These are phyloP conservation scores for Suncus etruscus DNA, from an alignment of 2,113 vertebrate species.

Conservation along the genomic window DNA sequence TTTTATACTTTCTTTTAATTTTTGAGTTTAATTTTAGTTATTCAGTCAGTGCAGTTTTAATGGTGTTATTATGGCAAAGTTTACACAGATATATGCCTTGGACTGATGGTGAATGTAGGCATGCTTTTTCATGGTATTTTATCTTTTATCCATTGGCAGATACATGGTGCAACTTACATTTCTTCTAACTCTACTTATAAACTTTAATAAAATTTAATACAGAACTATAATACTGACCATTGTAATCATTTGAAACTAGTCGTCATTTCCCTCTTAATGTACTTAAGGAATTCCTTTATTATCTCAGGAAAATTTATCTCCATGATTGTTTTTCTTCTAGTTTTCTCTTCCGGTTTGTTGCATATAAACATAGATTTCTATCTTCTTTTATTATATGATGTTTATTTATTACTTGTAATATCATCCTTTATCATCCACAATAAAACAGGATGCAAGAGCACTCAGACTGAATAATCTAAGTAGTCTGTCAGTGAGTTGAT, in stretches of 20 bases:
- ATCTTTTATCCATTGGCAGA: not conserved
- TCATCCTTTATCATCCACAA: not conserved
- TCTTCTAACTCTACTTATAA: not conserved
- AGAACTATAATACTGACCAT: not conserved
- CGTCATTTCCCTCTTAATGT: not conserved
- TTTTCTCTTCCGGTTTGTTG: not conserved
- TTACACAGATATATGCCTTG: not conserved
- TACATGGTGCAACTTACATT: not conserved
- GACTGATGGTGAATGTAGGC: not conserved
- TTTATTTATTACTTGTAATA: constrained; percentile 29
- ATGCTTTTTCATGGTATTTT: not conserved
- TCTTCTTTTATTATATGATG: not conserved
- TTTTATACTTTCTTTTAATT: not conserved
- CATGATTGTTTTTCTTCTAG: not conserved
- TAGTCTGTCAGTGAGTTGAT: constrained; percentile 34
- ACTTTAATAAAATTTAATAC: not conserved
- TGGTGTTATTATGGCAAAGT: not conserved
- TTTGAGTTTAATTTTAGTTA: constrained; percentile 43
- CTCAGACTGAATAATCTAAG: constrained; percentile 28
- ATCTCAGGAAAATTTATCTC: not conserved
- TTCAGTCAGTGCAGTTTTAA: constrained; percentile 25
- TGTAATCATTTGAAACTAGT: constrained; percentile 2
- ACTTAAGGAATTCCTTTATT: not conserved
- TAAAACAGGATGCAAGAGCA: not conserved
- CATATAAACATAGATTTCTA: not conserved